Evolutionary conservation across 2,797 vertebrate genomes (phyloP).

Genomic region (Phoxinus dragarum): DNA sequence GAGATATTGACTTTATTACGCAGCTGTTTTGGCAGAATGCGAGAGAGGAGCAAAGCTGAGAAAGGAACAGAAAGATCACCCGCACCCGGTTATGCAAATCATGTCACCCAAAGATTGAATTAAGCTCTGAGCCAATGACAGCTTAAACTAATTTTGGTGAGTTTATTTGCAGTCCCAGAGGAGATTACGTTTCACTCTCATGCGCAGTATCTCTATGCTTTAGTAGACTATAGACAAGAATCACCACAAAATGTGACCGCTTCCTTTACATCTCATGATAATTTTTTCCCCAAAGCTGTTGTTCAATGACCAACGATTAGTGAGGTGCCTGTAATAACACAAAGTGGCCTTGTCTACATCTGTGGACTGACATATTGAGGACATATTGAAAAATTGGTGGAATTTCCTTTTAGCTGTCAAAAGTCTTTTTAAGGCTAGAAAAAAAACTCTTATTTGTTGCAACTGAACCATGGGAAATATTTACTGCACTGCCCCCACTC

Average conservation of each 20-base stretch:
- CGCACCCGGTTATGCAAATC: slow-evolving; percentile 9
- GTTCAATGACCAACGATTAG: not conserved
- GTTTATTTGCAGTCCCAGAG: not conserved
- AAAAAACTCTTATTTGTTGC: slow-evolving; percentile 17
- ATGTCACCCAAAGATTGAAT: slow-evolving; percentile 37
- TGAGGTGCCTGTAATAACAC: not conserved
- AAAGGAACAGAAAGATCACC: not conserved
- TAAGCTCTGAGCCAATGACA: not conserved
- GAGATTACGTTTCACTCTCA: not conserved
- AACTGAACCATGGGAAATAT: slow-evolving; percentile 28
- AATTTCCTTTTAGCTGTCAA: slow-evolving; percentile 28
- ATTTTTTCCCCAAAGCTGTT: not conserved
- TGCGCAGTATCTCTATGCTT: not conserved
- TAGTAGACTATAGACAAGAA: not conserved
- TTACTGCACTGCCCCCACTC: not conserved
- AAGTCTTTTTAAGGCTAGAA: slow-evolving; percentile 7
- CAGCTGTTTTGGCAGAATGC: slow-evolving; percentile 43
- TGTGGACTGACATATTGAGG: not conserved
- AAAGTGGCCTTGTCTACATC: not conserved
- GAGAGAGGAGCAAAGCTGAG: slow-evolving; percentile 21
- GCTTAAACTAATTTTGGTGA: slow-evolving; percentile 37
- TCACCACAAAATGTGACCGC: not conserved
- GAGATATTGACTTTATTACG: slow-evolving; percentile 37
- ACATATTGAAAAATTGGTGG: slow-evolving; percentile 3
- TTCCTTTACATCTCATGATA: not conserved